Base-by-base conservation (phyloP, 1,140 invertebrate species). In the Drosophila lacertosa region DNA sequence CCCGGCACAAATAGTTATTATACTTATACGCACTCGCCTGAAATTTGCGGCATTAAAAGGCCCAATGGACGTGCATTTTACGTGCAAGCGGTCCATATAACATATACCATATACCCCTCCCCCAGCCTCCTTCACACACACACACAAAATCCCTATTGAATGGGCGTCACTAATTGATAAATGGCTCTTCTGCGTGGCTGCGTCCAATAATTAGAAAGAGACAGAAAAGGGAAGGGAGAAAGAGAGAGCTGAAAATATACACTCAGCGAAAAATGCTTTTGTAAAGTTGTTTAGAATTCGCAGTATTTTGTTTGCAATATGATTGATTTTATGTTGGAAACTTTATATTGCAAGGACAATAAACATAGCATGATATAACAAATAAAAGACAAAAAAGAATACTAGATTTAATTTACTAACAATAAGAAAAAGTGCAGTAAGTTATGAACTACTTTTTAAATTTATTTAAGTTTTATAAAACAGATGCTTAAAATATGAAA, bases 131-230 rank as follows among this genome's bases (percentile, higher is more conserved):
- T 7, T 2, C 1, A 1, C 4, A 11, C 37, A 33, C 24, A 71
- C 0, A 6, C 24, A 7, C 59, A 29, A 57, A 74, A 63, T 77
- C 62, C 59, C 63, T 60, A 68, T 82, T 71, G 62, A 82, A 88
- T 88, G 77, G 71, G 70, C 82, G 78, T 88, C 51, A 74, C 82
- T 88, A 88, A 88, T 88, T 88, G 77, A 88, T 88, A 88, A 88
- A 89, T 88, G 80, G 67, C 74, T 39, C 48, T 64, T 26, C 64
- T 82, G 82, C 82, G 82, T 88, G 82, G 70, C 47, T 71, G 37
- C 35, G 13, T 51, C n/a, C 29, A 37, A 81, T 77, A 72, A 47
- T 39, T 39, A 22, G 15, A 35, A 10, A 29, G 20, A 24, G 48
- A 55, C n/a, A 20, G 26, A 24, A 26, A 6, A 26, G n/a, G n/a